Evolutionary conservation across 2,113 vertebrate species (phyloP), one percentile per base, ranked within the genome.

Genomic region (Perca fluviatilis): DNA sequence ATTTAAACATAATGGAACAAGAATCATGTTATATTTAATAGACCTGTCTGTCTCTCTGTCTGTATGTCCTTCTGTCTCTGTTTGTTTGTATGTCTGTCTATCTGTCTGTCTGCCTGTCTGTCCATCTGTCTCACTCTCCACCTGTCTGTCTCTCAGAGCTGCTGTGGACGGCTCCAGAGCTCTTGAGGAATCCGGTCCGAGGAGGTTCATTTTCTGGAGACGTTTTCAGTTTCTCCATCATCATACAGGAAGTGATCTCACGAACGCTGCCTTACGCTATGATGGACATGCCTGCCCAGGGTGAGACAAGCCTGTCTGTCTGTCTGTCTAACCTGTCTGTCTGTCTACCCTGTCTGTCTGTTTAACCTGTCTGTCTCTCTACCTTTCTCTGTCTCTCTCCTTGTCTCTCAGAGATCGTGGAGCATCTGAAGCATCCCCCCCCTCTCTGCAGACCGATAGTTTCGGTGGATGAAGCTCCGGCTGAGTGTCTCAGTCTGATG

Each of bases 191-290:
- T 53, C 88, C 83, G 0, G 56, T 90, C 8, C 27, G 27, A 62
- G 89, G 81, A 7, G 97, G 96, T 0, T 95, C 96, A 0, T 93
- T 95, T 61, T 19, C 94, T 0, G 97, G 96, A 0, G 97, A 98
- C 0, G 79, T 97, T n/a, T 98, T 95, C 85, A 96, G 96, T 71
- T 92, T 98, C 64, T 92, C 95, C 13, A 96, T 98, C 92, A 96
- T 98, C 87, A 96, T 97, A 89, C 97, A 98, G 91, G 97, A 98
- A 88, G 96, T 98, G 2, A 96, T 98, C 77, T 95, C 96, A 58
- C 92, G 97, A 12, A 95, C 94, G 0, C 19, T 86, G 0, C 97
- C 97, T 0, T 97, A 96, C 1, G 96, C 96, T 86, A 97, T 96
- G 96, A 89, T 97, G 93, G 96, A 96, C 49, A 93, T 97, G 91